phyloP scores from a whole-genome alignment of 2,888 invertebrate species.

The Ryuthela nishihirai region DNA sequence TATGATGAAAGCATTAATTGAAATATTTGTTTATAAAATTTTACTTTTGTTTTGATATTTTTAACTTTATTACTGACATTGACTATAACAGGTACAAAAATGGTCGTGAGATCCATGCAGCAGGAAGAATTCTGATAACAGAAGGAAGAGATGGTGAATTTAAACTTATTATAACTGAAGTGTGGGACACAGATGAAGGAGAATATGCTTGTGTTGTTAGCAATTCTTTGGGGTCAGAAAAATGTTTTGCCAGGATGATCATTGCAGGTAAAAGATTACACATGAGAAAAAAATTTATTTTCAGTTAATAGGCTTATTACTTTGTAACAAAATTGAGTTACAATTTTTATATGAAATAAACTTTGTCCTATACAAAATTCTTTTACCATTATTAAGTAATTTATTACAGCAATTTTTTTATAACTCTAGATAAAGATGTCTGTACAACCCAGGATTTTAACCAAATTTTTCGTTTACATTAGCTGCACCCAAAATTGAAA shows the following conservation, averaged over 20 bases:
- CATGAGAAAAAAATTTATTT: too few relatives aligned
- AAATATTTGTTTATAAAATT: too few relatives aligned
- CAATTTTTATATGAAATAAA: too few relatives aligned
- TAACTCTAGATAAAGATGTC: background rate
- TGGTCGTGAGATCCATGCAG: slow-evolving; percentile 78
- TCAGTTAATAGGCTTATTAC: too few relatives aligned
- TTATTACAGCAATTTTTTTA: background rate
- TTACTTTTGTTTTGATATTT: too few relatives aligned
- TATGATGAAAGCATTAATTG: background rate
- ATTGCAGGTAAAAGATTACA: slow-evolving; percentile 79
- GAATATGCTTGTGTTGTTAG: slow-evolving; percentile 94
- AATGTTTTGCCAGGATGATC: slow-evolving; percentile 80
- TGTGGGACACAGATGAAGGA: slow-evolving; percentile 86
- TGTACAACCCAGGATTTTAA: background rate
- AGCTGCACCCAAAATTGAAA: slow-evolving; percentile 88
- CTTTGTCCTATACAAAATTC: too few relatives aligned
- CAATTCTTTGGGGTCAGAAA: slow-evolving; percentile 86
- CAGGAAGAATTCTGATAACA: slow-evolving; percentile 62
- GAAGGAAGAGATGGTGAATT: slow-evolving; percentile 69
- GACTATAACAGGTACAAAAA: slow-evolving; percentile 63
- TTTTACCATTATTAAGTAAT: too few relatives aligned
- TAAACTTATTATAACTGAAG: slow-evolving; percentile 79
- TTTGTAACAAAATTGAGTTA: too few relatives aligned
- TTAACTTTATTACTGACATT: too few relatives aligned
- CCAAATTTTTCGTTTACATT: slow-evolving; percentile 46